phyloP scores from a whole-genome alignment of 2,888 invertebrate species.

The Diaperis boleti region DNA sequence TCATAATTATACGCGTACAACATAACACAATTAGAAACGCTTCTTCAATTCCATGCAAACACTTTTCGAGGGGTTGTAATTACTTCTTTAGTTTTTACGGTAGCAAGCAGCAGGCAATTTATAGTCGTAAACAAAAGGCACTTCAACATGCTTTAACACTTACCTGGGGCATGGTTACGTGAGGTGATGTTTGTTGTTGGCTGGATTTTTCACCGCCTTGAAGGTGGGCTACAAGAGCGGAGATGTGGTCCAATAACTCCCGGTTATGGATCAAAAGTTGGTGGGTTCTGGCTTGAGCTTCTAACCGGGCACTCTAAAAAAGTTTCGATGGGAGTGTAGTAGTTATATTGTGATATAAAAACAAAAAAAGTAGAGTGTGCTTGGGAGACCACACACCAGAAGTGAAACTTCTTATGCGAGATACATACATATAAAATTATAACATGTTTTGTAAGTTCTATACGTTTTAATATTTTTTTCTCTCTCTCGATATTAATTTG shows the following conservation, averaged over 20 bases:
- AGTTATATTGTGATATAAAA: too few species aligned
- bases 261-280: conserved; percentile 95
- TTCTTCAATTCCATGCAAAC: conserved; percentile 25
- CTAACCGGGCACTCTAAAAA: conserved; percentile 63
- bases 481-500: too few species aligned
- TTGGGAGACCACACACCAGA: too few species aligned
- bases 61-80: conserved; percentile 6
- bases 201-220: conserved; percentile 84
- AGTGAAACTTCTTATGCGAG: too few species aligned
- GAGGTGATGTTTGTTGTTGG: conserved; percentile 68
- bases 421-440: too few species aligned
- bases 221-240: conserved; percentile 87
- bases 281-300: conserved; percentile 85
- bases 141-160: conserved; percentile 45
- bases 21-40: conserved; percentile 24
- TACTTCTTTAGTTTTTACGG: conserved; percentile 9
- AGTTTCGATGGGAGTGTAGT: background rate
- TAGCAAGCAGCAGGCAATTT: conserved; percentile 45
- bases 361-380: too few species aligned
- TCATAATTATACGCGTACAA: conserved; percentile 8
- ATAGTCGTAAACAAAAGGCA: conserved; percentile 25
- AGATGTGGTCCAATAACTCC: conserved; percentile 94
- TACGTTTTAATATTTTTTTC: too few species aligned
- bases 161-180: conserved; percentile 80
- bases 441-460: too few species aligned